Base-by-base conservation (phyloP, 2,888 invertebrate species). In the Scelioninae gen. 2 region DNA sequence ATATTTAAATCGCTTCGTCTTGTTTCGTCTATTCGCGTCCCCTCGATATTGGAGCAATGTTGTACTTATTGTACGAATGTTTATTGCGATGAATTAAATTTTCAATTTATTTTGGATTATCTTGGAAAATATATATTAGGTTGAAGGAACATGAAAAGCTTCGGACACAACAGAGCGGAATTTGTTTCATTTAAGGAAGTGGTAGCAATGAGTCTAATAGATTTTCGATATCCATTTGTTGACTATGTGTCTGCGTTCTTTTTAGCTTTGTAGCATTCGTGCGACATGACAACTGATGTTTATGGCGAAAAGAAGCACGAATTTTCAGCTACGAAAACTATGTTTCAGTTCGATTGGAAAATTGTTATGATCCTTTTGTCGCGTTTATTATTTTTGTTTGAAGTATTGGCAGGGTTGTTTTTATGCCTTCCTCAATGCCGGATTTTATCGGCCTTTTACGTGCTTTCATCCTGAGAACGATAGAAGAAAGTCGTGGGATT, bases 371-470 rank as follows among this genome's bases (percentile, higher is more conserved):
- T 65, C 64, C 52, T 64, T 64, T 60, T 68, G 64, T 64, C 68
- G 46, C 69, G 64, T 68, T 69, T 68, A 73, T 69, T 69, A 73
- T 69, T 69, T 73, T 57, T 64, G 46, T 58, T 55, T 48, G 60
- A 65, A 58, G 58, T 45, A 68, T 68, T 58, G 57, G 55, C 41
- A 18, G 46, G 69, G 41, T 67, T 53, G 18, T 41, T 19, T 13
- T 18, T 35, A 35, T 39, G 9, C 31, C 31, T 31, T 31, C 9
- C 19, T 11, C 28, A 16, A 22, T 55, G 57, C 50, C 52, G 57
- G 58, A 70, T 74, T 74, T 70, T 70, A 74, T 74, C 74, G 45
- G 61, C 60, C 57, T 74, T 61, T 70, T 67, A 67, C 50, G 64
- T 50, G 73, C 68, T 73, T 73, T 68, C 64, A 45, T 68, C 48